Evolutionary conservation across 2,888 invertebrate species (phyloP).

Genomic region (Synanthedon myopaeformis): DNA sequence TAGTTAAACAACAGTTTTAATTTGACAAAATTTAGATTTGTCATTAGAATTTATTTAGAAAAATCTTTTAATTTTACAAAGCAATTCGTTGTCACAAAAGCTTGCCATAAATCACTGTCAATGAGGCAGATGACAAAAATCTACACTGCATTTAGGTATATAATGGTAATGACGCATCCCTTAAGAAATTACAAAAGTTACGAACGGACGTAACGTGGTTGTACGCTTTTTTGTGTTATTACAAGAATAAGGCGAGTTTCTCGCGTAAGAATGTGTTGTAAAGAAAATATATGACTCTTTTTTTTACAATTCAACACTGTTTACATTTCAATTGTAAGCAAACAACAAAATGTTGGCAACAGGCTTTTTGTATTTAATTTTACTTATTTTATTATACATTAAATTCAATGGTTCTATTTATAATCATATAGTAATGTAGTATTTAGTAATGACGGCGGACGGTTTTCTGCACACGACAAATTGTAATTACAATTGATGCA

Average conservation of each 20-base stretch:
- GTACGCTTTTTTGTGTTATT: slow-evolving; percentile 4
- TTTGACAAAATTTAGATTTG: no score
- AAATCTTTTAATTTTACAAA: slow-evolving; percentile 10
- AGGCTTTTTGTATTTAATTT: no score
- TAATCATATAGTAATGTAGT: no score
- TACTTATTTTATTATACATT: no score
- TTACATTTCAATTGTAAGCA: slow-evolving; percentile 31
- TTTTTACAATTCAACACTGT: slow-evolving; percentile 41
- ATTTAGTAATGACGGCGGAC: no score
- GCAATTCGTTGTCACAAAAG: slow-evolving; percentile 16
- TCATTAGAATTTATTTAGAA: neutral
- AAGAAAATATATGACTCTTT: slow-evolving; percentile 40
- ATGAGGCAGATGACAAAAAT: slow-evolving; percentile 46
- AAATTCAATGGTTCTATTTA: slow-evolving; percentile 11
- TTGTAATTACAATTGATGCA: slow-evolving; percentile 9
- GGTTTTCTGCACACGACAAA: no score
- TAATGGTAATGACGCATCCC: slow-evolving; percentile 12
- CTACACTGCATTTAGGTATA: slow-evolving; percentile 15
- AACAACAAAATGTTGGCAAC: slow-evolving; percentile 15
- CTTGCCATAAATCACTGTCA: slow-evolving; percentile 50
- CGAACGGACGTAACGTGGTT: slow-evolving; percentile 31
- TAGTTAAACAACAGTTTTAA: no score
- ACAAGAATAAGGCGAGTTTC: slow-evolving; percentile 35
- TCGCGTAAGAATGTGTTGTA: slow-evolving; percentile 24
- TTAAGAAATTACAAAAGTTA: slow-evolving; percentile 27